Base-by-base conservation (phyloP, 2,888 invertebrate genomes). In the Acronicta psi region DNA sequence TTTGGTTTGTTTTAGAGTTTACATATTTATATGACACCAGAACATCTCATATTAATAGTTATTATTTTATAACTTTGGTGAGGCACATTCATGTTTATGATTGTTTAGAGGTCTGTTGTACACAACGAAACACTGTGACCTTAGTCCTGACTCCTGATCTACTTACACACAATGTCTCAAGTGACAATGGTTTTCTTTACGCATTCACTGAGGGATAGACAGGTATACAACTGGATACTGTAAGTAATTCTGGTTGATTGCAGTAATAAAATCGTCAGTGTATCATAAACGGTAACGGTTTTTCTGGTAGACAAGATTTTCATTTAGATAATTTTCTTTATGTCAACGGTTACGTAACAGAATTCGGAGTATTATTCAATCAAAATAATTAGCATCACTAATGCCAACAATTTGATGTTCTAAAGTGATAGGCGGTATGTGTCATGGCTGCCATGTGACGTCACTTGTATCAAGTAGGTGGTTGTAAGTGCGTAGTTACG, bases 401-500 rank as follows among this genome's bases (percentile, higher is more conserved):
- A 38, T 54, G 43, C 52, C 36, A 49, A 45, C 52, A 53, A 65
- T 70, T 70, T 49, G 16, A 34, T 29, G 49, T 17, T 18, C 67
- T 46, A 23, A 49, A 64, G 41, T 54, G 50, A 44, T 49, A 50
- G 65, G 50, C 53, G 73, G 67, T 60, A 67, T 50, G 68, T 72
- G 73, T 72, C 73, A 68, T 72, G 68, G 73, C 68, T 50, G 42
- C 53, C 13, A 5, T 7, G 59, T 72, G 54, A 67, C 54, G 68
- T 68, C 68, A 68, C 38, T 18, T 55, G 47, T 55, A 55, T 58
- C 72, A 67, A 68, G 72, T 44, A 34, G 50, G 66, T 43, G 25
- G 51, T 58, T 51, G 51, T 57, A 52, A 70, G 72, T 72, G 68
- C 68, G 68, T 68, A 68, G 68, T 68, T 67, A 59, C 34, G 60